These are phyloP conservation scores for Drosophila fungiperda DNA, from an alignment of 2,888 invertebrate genomes.

Conservation along the genomic window DNA sequence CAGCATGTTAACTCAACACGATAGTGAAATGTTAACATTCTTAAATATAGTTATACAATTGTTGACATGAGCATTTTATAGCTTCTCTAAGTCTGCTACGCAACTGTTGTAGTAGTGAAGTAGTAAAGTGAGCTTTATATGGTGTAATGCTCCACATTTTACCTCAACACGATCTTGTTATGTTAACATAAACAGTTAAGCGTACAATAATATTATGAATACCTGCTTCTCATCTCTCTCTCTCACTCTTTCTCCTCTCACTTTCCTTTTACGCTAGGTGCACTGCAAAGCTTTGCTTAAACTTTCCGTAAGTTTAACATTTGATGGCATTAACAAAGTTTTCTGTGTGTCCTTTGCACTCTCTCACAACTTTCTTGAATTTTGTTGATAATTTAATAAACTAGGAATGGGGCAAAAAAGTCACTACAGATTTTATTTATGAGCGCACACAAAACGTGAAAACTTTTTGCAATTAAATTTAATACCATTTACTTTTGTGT, in stretches of 20 bases:
- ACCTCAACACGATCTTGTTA: not conserved
- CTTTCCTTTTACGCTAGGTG: not conserved
- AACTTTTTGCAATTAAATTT: conserved; percentile 52
- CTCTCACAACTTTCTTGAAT: conserved; percentile 22
- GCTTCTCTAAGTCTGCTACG: no score
- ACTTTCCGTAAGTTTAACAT: conserved; percentile 29
- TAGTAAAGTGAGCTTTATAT: no score
- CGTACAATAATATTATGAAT: not conserved
- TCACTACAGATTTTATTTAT: conserved; percentile 60
- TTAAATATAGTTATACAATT: no score
- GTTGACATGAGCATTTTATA: not conserved
- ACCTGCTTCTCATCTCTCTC: not conserved
- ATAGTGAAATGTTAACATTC: no score
- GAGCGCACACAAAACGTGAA: conserved; percentile 32
- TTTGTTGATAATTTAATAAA: conserved; percentile 66
- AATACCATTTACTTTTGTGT: conserved; percentile 25
- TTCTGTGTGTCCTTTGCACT: conserved; percentile 9
- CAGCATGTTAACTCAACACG: not conserved
- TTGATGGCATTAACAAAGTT: conserved; percentile 62
- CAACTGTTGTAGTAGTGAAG: no score
- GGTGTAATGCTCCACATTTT: not conserved
- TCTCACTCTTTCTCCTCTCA: not conserved
- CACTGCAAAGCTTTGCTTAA: not conserved
- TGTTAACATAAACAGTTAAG: not conserved
- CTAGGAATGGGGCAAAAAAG: conserved; percentile 38